These are phyloP conservation scores for Pyxicephalus adspersus DNA, from an alignment of 2,113 vertebrate species.

Conservation along the genomic window DNA sequence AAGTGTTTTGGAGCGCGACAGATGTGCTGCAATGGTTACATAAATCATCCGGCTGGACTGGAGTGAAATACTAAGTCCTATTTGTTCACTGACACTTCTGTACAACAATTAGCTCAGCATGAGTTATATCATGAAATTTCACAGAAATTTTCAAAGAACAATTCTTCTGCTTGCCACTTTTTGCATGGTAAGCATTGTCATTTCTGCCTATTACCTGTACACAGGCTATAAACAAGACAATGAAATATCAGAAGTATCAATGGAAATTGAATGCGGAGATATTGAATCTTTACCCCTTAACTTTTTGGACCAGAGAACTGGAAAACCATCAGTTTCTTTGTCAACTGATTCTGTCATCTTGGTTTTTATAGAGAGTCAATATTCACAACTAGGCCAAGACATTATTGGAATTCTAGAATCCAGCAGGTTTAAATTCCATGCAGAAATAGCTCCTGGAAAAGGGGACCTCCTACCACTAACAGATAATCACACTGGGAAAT, in stretches of 20 bases:
- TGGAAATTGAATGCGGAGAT: slow-evolving; percentile 72
- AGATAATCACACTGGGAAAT: slow-evolving; percentile 76
- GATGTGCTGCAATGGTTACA: slow-evolving; percentile 80
- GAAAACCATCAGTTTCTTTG: slow-evolving; percentile 62
- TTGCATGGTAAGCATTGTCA: slow-evolving; percentile 78
- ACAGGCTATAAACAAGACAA: slow-evolving; percentile 76
- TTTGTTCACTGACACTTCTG: slow-evolving; percentile 65
- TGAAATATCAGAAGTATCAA: slow-evolving; percentile 71
- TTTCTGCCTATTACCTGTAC: slow-evolving; percentile 81
- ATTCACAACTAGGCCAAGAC: slow-evolving; percentile 78
- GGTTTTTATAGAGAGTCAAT: slow-evolving; percentile 83
- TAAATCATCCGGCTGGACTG: slow-evolving; percentile 69
- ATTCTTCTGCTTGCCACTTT: slow-evolving; percentile 79
- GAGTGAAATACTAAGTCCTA: slow-evolving; percentile 59
- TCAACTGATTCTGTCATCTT: slow-evolving; percentile 74
- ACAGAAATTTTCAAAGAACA: slow-evolving; percentile 79
- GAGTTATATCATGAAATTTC: slow-evolving; percentile 80
- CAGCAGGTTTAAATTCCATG: slow-evolving; percentile 75
- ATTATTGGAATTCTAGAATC: slow-evolving; percentile 78
- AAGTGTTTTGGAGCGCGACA: slow-evolving; percentile 63
- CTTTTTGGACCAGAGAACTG: slow-evolving; percentile 65
- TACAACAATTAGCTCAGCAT: slow-evolving; percentile 66
- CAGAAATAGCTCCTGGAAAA: slow-evolving; percentile 78
- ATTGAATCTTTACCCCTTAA: slow-evolving; percentile 65
- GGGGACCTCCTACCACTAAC: slow-evolving; percentile 77